A percentile compares a stretch with the other conserved stretches of the same genome.
Evolutionary conservation across 2,113 vertebrate species (phyloP).

Genomic region (Porphyrio hochstetteri): DNA sequence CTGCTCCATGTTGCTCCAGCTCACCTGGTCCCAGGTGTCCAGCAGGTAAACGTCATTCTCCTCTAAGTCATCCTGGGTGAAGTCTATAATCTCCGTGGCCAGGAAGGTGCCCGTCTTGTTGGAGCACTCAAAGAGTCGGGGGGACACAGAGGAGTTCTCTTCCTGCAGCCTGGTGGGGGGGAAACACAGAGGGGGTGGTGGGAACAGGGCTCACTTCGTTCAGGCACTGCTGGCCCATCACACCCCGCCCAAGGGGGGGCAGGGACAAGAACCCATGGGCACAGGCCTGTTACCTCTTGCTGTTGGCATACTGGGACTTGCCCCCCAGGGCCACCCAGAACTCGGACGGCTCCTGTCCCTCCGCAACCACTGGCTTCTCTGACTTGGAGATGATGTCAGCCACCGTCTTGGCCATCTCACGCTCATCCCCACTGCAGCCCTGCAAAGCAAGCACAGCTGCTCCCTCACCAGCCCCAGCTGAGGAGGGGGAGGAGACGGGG

Average conservation of each 20-base stretch:
- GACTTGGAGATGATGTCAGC: conserved; percentile 81
- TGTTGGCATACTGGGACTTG: conserved; percentile 83
- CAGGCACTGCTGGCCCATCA: not conserved
- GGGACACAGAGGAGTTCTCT: conserved; percentile 59
- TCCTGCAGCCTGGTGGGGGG: conserved; percentile 77
- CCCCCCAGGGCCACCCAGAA: conserved; percentile 88
- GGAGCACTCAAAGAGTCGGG: conserved; percentile 88
- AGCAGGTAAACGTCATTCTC: conserved; percentile 85
- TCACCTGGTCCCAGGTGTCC: conserved; percentile 87
- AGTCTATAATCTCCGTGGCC: conserved; percentile 84
- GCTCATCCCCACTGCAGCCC: conserved; percentile 88
- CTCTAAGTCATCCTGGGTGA: conserved; percentile 85
- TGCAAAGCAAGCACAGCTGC: not conserved
- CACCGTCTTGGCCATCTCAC: conserved; percentile 85
- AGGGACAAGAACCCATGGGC: not conserved
- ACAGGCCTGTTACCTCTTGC: conserved; percentile 77
- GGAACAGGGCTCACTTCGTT: not conserved
- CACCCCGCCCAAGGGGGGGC: not conserved
- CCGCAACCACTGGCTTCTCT: conserved; percentile 84
- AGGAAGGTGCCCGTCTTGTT: conserved; percentile 84
- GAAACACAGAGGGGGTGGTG: fast-evolving
- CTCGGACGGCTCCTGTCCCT: conserved; percentile 86
- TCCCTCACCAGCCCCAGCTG: fast-evolving
- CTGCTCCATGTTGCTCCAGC: fast-evolving
- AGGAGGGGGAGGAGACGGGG: not conserved